These are phyloP conservation scores for Festucalex cinctus DNA, from an alignment of 2,113 vertebrate genomes.

Conservation along the genomic window DNA sequence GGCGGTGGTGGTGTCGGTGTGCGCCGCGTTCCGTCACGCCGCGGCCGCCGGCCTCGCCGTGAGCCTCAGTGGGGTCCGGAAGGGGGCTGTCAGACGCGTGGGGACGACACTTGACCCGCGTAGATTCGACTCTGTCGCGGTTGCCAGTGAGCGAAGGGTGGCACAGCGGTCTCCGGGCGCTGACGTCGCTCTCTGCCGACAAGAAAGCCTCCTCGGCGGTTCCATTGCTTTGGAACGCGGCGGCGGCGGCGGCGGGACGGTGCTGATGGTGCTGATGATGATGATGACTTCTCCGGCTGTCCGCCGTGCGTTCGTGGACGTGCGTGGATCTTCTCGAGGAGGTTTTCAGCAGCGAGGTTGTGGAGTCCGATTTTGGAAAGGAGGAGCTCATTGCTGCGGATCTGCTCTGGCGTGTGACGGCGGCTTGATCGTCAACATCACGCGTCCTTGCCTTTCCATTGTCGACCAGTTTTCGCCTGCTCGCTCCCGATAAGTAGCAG, in stretches of 20 bases:
- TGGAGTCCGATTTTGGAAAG: conserved; percentile 86
- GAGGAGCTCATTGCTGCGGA: conserved; percentile 81
- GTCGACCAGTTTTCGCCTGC: conserved; percentile 25
- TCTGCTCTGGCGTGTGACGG: conserved; percentile 20
- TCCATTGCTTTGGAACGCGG: conserved; percentile 42
- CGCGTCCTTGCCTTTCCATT: conserved; percentile 17
- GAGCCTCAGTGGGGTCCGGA: conserved; percentile 43
- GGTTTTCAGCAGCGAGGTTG: conserved; percentile 81
- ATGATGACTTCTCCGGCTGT: conserved; percentile 57
- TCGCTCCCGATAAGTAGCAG: not conserved
- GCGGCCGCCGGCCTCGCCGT: conserved; percentile 47
- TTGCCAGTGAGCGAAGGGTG: conserved; percentile 71
- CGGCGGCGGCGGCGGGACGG: conserved; percentile 59
- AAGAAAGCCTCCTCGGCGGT: conserved; percentile 63
- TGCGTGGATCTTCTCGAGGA: conserved; percentile 61
- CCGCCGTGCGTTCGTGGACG: conserved; percentile 46
- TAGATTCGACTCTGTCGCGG: conserved; percentile 56
- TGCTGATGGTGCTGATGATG: conserved; percentile 58
- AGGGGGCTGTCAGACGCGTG: conserved; percentile 47
- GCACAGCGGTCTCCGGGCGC: conserved; percentile 89
- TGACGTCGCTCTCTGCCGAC: conserved; percentile 78
- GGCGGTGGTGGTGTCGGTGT: conserved; percentile 69
- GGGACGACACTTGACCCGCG: conserved; percentile 59
- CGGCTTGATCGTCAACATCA: conserved; percentile 26
- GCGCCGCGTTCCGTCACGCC: conserved; percentile 59